These are phyloP conservation scores for Erpobdella octoculata DNA, from an alignment of 2,888 invertebrate species.

Conservation along the genomic window DNA sequence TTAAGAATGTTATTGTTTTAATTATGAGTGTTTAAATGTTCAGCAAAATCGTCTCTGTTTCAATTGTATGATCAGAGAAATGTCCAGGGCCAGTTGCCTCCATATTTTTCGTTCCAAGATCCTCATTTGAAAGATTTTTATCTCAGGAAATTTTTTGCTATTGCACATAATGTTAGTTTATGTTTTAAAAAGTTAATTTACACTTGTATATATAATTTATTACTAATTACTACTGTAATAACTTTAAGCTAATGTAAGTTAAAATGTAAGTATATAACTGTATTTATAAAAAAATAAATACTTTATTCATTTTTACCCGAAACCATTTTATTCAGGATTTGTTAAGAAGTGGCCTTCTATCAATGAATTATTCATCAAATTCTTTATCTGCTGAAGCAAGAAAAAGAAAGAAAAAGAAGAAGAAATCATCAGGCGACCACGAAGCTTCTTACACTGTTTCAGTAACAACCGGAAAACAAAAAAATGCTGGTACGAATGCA, in stretches of 20 bases:
- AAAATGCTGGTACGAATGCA: slow-evolving; percentile 49
- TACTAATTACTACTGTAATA: too few relatives aligned
- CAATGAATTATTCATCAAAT: background rate
- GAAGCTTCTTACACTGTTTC: slow-evolving; percentile 48
- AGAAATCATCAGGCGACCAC: background rate
- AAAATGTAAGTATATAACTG: too few relatives aligned
- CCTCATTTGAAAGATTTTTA: slow-evolving; percentile 49
- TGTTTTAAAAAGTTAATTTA: background rate
- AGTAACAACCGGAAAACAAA: slow-evolving; percentile 47
- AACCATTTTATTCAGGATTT: background rate
- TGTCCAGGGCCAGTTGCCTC: slow-evolving; percentile 24
- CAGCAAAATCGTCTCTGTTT: too few relatives aligned
- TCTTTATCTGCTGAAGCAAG: too few relatives aligned
- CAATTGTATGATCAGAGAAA: slow-evolving; percentile 15
- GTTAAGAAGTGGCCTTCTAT: background rate
- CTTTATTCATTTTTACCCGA: background rate
- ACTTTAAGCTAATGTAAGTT: too few relatives aligned
- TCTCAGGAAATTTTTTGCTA: slow-evolving; percentile 42
- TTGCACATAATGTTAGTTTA: slow-evolving; percentile 5
- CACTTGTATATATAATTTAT: too few relatives aligned
- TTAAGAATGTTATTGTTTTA: too few relatives aligned
- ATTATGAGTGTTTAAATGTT: too few relatives aligned
- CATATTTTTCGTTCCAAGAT: slow-evolving; percentile 47
- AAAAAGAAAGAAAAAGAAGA: background rate
- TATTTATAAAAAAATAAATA: too few relatives aligned